Conservation (phyloP, 2,797 vertebrate genomes). For the Phataginus tricuspis region DNA sequence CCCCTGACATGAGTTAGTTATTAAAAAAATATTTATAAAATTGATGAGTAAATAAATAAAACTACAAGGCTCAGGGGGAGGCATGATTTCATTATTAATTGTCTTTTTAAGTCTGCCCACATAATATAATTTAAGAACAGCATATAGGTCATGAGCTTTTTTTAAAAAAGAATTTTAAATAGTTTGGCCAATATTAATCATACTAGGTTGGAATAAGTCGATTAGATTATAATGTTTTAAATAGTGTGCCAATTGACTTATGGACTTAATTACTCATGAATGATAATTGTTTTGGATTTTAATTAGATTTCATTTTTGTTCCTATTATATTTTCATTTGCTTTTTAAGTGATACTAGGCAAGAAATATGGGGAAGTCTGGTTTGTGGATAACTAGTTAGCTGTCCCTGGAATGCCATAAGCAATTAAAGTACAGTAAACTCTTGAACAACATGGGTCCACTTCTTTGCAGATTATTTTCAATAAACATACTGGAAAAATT, state of each 20-base stretch:
- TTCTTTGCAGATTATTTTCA: no score
- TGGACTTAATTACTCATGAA: not conserved
- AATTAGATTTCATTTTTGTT: not conserved
- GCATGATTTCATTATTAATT: not conserved
- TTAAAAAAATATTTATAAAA: not conserved
- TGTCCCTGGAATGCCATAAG: not conserved
- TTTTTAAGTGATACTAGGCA: not conserved
- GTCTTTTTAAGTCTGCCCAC: not conserved
- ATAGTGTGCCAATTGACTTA: not conserved
- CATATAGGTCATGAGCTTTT: not conserved
- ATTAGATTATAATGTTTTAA: not conserved
- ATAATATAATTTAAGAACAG: not conserved
- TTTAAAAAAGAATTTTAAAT: conserved; percentile 1
- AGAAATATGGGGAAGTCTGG: not conserved
- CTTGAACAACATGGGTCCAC: no score
- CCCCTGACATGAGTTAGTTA: not conserved
- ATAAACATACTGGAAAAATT: no score
- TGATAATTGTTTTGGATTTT: not conserved
- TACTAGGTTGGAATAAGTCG: not conserved
- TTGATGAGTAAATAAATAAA: not conserved
- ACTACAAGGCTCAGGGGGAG: not conserved
- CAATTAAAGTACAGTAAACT: not conserved
- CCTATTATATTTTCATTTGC: not conserved
- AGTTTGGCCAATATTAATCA: not conserved
- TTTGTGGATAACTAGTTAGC: not conserved